These are phyloP conservation scores for Nyleta sp. DNA, from an alignment of 2,888 invertebrate species.

Conservation along the genomic window DNA sequence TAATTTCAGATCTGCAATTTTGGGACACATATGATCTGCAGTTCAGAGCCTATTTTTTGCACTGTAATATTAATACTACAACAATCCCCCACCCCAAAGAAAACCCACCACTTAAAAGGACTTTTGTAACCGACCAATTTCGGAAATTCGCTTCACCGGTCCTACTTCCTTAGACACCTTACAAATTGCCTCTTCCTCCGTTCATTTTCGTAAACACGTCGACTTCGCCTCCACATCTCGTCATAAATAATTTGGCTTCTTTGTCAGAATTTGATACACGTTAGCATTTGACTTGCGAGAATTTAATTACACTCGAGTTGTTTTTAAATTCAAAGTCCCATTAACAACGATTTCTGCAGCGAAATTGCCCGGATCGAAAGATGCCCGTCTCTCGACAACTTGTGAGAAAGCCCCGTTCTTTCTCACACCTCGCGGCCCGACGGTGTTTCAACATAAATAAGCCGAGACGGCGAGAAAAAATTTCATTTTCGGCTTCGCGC, in stretches of 20 bases:
- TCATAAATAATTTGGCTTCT: background rate
- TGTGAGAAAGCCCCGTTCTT: slow-evolving; percentile 18
- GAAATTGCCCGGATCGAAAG: too few species aligned
- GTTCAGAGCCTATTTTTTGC: too few species aligned
- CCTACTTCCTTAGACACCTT: slow-evolving; percentile 52
- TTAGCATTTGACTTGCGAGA: too few species aligned
- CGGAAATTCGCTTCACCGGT: slow-evolving; percentile 54
- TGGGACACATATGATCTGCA: too few species aligned
- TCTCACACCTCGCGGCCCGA: slow-evolving; percentile 1
- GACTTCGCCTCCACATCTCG: background rate
- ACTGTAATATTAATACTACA: too few species aligned
- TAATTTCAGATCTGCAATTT: too few species aligned
- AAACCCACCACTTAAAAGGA: too few species aligned
- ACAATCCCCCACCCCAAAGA: too few species aligned
- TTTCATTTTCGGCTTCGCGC: slow-evolving; percentile 32
- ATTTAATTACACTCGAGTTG: too few species aligned
- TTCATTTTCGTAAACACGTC: slow-evolving; percentile 6
- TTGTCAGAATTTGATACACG: too few species aligned
- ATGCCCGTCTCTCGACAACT: slow-evolving; percentile 25
- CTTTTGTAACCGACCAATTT: slow-evolving; percentile 39
- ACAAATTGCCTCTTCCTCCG: slow-evolving; percentile 14
- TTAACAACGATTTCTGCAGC: too few species aligned
- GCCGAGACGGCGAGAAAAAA: slow-evolving; percentile 3
- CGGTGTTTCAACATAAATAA: background rate
- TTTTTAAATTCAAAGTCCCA: too few species aligned